Evolutionary conservation across 1,140 invertebrate genomes (phyloP), one percentile per base, ranked within the genome.

Genomic region (Portunus trituberculatus): DNA sequence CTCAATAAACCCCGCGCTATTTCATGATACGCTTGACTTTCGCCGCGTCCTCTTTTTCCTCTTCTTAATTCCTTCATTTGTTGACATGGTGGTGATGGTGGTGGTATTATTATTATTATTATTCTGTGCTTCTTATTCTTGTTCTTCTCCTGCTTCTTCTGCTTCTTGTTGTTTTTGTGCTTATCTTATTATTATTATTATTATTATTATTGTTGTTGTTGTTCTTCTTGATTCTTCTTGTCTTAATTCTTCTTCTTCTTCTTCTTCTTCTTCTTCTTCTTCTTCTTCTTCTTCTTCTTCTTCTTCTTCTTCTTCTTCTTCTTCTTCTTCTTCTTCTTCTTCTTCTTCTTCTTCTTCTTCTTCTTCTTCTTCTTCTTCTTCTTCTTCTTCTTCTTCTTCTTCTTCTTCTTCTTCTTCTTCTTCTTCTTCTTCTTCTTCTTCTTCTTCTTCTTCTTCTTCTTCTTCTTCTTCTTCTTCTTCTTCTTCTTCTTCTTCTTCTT

Each of bases 211-310:
- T 39, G 39, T 39, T 39, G 39, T 39, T 39, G 39, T 39, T 39
- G 39, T 52, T 39, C 83, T 28, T 86, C 31, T 29, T 39, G 14
- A 0, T 0, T 88, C 31, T 88, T 20, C 16, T 39, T 39, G 4
- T 88, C 8, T 25, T 39, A 39, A 32, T 88, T 39, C 31, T 39
- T 88, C 86, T 88, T 39, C 31, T 39, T 88, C 86, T 88, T 39
- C 31, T 39, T 88, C 86, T 88, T 39, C 31, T 88, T 39, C 31
- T 88, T 88, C 86, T 39, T 32, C 31, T 88, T 25, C 31, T 39
- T 88, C 31, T 31, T 88, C 86, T 88, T 88, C 86, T 88, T 88
- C 86, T 88, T 39, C 86, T 88, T 88, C 31, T 39, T 39, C 28
- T 88, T 88, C 31, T 39, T 88, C 28, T 39, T 88, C 86, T 88